phyloP scores from a whole-genome alignment of 2,113 vertebrate genomes.

The Pseudonaja textilis region DNA sequence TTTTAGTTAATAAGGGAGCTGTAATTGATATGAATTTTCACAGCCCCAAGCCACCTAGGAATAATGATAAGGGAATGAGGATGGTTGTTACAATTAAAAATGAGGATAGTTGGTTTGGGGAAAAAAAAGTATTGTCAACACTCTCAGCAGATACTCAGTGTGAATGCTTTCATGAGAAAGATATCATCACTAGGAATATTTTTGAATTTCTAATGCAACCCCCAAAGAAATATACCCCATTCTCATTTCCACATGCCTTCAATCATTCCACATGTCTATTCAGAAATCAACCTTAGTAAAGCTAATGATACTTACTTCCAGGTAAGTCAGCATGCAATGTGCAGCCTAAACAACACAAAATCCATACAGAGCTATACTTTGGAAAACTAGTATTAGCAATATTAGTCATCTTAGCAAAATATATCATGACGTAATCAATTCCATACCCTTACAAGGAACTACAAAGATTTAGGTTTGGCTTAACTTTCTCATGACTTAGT shows the following conservation, averaged over 20 bases:
- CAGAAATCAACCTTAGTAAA: background rate
- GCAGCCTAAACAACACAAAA: background rate
- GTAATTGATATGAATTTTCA: slow-evolving; percentile 54
- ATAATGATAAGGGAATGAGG: slow-evolving; percentile 38
- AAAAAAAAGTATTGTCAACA: slow-evolving; percentile 21
- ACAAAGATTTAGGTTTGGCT: background rate
- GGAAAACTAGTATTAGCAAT: background rate
- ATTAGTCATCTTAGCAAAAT: background rate
- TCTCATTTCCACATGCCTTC: background rate
- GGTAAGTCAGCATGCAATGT: background rate
- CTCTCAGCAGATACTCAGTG: slow-evolving; percentile 28
- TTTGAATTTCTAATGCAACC: slow-evolving; percentile 9
- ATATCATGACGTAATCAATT: background rate
- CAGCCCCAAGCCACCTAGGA: slow-evolving; percentile 39
- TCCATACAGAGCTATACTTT: background rate
- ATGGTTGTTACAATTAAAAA: slow-evolving; percentile 47
- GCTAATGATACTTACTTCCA: background rate
- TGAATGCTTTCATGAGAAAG: slow-evolving; percentile 42
- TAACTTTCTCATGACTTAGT: background rate
- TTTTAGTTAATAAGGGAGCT: slow-evolving; percentile 48
- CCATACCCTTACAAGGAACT: background rate
- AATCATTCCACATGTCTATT: background rate
- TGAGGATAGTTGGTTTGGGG: slow-evolving; percentile 11
- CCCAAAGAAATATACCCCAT: slow-evolving; percentile 17
- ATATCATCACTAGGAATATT: slow-evolving; percentile 7